These are phyloP conservation scores for Coracopsis vasa DNA, from an alignment of 2,113 vertebrate species.

Conservation along the genomic window DNA sequence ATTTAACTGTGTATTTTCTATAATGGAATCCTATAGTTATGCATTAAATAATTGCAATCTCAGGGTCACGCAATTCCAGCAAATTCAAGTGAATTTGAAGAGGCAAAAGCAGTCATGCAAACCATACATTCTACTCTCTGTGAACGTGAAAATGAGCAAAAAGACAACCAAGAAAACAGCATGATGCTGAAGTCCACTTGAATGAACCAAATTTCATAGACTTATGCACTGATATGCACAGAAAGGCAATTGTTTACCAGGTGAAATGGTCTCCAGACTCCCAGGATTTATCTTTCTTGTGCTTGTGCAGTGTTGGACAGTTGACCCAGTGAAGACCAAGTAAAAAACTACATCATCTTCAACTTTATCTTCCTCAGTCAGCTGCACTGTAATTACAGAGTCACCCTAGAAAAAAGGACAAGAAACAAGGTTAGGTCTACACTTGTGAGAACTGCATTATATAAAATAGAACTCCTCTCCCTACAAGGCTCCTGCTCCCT, in stretches of 20 bases:
- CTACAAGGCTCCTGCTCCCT: not conserved
- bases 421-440: not conserved
- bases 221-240: not conserved
- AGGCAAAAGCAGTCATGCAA: not conserved
- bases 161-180: not conserved
- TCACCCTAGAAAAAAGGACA: slow-evolving; percentile 78
- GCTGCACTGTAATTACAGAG: slow-evolving; percentile 88
- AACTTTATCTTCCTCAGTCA: slow-evolving; percentile 81
- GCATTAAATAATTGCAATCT: not conserved
- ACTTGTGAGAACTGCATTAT: not conserved
- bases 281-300: slow-evolving; percentile 83
- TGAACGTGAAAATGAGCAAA: not conserved
- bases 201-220: not conserved
- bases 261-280: slow-evolving; percentile 89
- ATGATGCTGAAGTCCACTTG: not conserved
- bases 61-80: not conserved
- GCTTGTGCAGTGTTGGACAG: slow-evolving; percentile 88
- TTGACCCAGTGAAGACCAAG: slow-evolving; percentile 89
- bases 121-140: fast-evolving
- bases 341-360: slow-evolving; percentile 88
- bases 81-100: not conserved
- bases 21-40: fast-evolving
- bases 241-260: slow-evolving; percentile 77
- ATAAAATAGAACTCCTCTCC: not conserved
- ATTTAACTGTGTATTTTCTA: not conserved